Evolutionary conservation across 2,888 invertebrate genomes (phyloP).

Genomic region (Hesperia comma): DNA sequence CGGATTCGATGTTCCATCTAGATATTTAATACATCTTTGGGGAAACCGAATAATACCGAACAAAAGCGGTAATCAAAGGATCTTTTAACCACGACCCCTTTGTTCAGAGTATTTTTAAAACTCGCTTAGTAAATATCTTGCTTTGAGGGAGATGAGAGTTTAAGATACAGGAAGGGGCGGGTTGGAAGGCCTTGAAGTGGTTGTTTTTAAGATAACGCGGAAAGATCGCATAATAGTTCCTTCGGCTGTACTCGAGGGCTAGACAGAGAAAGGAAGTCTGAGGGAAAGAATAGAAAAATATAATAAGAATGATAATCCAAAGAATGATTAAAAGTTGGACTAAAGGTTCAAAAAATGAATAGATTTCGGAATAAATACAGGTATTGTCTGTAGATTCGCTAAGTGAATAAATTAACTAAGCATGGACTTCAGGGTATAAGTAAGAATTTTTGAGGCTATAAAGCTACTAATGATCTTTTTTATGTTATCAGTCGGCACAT

Average conservation of each 20-base stretch:
- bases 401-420: too few relatives aligned
- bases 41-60: slow-evolving; percentile 39
- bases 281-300: neutral
- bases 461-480: too few relatives aligned
- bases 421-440: too few relatives aligned
- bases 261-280: neutral
- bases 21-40: too few relatives aligned
- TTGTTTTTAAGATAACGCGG: slow-evolving; percentile 3
- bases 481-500: too few relatives aligned
- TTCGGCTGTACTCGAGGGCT: neutral
- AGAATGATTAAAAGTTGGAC: too few relatives aligned
- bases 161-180: slow-evolving; percentile 11
- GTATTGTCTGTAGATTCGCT: too few relatives aligned
- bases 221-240: neutral
- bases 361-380: neutral
- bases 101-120: slow-evolving; percentile 48
- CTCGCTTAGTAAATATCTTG: slow-evolving; percentile 45
- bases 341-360: too few relatives aligned
- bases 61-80: slow-evolving; percentile 48
- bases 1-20: too few relatives aligned
- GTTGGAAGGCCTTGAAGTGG: slow-evolving; percentile 1
- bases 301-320: neutral
- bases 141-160: slow-evolving; percentile 17
- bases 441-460: too few relatives aligned
- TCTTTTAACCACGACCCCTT: slow-evolving; percentile 48